These are phyloP conservation scores for Darevskia mixta DNA, from an alignment of 2,797 vertebrate species.

Conservation along the genomic window DNA sequence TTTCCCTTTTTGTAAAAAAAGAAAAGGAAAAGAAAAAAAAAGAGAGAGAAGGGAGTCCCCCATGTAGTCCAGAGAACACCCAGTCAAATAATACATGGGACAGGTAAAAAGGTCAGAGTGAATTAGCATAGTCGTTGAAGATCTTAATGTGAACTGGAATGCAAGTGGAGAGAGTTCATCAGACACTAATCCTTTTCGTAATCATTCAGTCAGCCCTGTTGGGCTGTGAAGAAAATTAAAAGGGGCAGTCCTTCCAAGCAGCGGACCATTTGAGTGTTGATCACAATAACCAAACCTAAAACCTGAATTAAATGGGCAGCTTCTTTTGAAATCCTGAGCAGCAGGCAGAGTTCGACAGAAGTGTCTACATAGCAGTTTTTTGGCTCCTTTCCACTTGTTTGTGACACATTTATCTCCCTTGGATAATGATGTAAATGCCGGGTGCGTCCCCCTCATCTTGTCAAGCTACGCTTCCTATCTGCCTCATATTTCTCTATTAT, in stretches of 20 bases:
- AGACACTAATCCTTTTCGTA: conserved; percentile 43
- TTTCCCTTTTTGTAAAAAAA: too few species aligned
- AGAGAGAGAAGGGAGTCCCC: neutral
- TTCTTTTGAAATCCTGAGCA: conserved; percentile 52
- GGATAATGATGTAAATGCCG: conserved; percentile 62
- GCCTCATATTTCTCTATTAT: conserved; percentile 59
- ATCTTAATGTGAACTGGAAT: conserved; percentile 25
- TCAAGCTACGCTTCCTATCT: conserved; percentile 61
- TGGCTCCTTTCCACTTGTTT: conserved; percentile 55
- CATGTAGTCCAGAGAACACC: conserved; percentile 22
- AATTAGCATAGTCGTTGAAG: conserved; percentile 24
- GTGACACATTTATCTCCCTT: conserved; percentile 43
- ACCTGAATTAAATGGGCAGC: conserved; percentile 18
- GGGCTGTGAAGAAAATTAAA: conserved; percentile 16
- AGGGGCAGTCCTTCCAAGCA: neutral
- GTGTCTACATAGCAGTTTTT: conserved; percentile 39
- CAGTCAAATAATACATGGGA: neutral
- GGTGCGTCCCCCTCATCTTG: conserved; percentile 32
- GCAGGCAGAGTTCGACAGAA: neutral
- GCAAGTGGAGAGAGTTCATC: conserved; percentile 32
- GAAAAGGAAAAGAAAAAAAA: too few species aligned
- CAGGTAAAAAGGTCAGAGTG: conserved; percentile 35
- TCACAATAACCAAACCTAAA: conserved; percentile 42
- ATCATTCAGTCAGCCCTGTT: conserved; percentile 19
- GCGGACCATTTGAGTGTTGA: conserved; percentile 21